Conservation (phyloP, 2,113 vertebrate genomes). For the Macquaria ambigua region DNA sequence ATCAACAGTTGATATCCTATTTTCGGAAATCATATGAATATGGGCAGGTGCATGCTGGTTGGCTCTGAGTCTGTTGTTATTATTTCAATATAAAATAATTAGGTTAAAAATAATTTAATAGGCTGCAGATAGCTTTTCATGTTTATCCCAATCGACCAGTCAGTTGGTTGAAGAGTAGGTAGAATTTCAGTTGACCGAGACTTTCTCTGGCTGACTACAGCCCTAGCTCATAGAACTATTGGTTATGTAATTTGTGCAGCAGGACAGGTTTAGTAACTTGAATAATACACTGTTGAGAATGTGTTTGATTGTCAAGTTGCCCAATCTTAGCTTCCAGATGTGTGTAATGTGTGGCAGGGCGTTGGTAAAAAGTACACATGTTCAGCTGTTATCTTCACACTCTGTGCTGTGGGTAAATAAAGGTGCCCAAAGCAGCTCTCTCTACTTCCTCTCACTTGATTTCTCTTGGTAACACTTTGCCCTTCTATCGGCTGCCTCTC, state of each 20-base stretch:
- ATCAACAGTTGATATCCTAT: no score
- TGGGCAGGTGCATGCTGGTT: no score
- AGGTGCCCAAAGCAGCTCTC: not conserved
- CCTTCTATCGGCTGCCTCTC: conserved; percentile 41
- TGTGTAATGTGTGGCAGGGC: conserved; percentile 11
- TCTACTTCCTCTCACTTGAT: not conserved
- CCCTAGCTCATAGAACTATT: not conserved
- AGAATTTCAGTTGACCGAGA: no score
- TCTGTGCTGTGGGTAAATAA: not conserved
- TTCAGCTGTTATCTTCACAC: not conserved
- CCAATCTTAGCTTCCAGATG: conserved; percentile 6
- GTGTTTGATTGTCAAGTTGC: not conserved
- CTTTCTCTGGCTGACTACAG: no score
- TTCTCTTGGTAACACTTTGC: not conserved
- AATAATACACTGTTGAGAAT: not conserved
- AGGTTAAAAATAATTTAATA: no score
- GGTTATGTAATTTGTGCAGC: conserved; percentile 5
- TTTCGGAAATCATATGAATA: no score
- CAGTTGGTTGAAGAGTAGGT: no score
- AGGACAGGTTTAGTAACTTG: conserved; percentile 1
- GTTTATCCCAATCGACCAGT: no score
- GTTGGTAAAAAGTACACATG: not conserved
- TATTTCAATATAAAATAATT: no score
- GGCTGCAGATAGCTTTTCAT: no score
- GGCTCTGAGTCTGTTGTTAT: no score